Percentiles rank a stretch among this genome's conserved stretches.
Conservation (phyloP, 1,140 invertebrate genomes). For the Drosophila nasuta region DNA sequence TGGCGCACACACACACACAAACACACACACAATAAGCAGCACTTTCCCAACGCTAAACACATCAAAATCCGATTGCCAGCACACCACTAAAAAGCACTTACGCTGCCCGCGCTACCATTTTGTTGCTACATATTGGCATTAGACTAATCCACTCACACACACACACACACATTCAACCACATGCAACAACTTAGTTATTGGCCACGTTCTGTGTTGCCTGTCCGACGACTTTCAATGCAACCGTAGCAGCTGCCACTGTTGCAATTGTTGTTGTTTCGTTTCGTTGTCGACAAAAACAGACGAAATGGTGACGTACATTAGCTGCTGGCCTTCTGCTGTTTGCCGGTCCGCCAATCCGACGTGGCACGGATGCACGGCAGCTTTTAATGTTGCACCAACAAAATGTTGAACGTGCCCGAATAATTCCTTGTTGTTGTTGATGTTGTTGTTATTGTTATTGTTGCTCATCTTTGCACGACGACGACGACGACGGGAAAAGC, state of each 20-base stretch:
- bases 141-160: conserved; percentile 65
- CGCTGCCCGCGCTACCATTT: conserved; percentile 19
- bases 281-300: conserved; percentile 43
- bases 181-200: conserved; percentile 72
- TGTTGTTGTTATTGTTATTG: conserved; percentile 29
- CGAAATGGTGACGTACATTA: conserved; percentile 70
- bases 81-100: conserved; percentile 66
- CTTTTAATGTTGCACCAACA: conserved; percentile 64
- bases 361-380: conserved; percentile 12
- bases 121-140: conserved; percentile 77
- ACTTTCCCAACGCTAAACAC: conserved; percentile 55
- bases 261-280: conserved; percentile 25
- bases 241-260: background rate
- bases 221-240: background rate
- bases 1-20: background rate
- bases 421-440: too few relatives aligned
- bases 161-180: conserved; percentile 38
- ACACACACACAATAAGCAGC: conserved; percentile 30
- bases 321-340: conserved; percentile 20
- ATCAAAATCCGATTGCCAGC: conserved; percentile 71
- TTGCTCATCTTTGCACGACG: conserved; percentile 37
- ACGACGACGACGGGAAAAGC: conserved; percentile 18
- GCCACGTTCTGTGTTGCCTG: conserved; percentile 26
- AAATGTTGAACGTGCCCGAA: conserved; percentile 68
- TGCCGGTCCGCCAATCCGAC: background rate